Conservation (phyloP, 2,797 vertebrate genomes). For the Salmo trutta region DNA sequence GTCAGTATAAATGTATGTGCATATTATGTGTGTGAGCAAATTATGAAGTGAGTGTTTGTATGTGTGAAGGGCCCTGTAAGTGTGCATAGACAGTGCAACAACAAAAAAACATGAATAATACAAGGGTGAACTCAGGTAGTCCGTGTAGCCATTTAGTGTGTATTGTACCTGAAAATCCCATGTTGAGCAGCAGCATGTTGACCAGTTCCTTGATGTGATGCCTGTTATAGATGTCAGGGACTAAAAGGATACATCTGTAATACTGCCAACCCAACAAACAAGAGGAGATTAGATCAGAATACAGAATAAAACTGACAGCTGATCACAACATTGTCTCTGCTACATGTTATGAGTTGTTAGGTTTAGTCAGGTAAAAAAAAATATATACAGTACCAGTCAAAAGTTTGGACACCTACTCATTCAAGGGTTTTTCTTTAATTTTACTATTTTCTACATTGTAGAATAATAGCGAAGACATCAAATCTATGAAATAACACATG, state of each 20-base stretch:
- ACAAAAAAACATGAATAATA: no score
- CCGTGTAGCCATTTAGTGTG: no score
- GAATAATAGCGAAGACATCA: no score
- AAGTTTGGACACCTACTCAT: no score
- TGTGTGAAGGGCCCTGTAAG: background rate
- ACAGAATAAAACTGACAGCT: background rate
- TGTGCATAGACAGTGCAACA: background rate
- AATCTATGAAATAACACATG: no score
- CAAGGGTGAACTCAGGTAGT: no score
- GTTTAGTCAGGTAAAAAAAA: no score
- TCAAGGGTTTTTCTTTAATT: no score
- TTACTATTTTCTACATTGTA: no score
- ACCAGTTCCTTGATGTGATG: conserved; percentile 94
- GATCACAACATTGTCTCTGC: background rate
- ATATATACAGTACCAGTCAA: no score
- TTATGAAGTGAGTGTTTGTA: background rate
- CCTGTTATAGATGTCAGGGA: conserved; percentile 96
- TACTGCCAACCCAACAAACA: conserved; percentile 75
- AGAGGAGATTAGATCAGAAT: background rate
- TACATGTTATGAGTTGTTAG: background rate
- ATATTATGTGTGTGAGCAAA: no score
- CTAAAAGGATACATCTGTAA: conserved; percentile 95
- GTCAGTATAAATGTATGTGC: background rate
- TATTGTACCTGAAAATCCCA: conserved; percentile 93
- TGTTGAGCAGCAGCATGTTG: conserved; percentile 92